These are phyloP conservation scores for Drosophila ficusphila DNA, from an alignment of 1,140 invertebrate species.

Conservation along the genomic window DNA sequence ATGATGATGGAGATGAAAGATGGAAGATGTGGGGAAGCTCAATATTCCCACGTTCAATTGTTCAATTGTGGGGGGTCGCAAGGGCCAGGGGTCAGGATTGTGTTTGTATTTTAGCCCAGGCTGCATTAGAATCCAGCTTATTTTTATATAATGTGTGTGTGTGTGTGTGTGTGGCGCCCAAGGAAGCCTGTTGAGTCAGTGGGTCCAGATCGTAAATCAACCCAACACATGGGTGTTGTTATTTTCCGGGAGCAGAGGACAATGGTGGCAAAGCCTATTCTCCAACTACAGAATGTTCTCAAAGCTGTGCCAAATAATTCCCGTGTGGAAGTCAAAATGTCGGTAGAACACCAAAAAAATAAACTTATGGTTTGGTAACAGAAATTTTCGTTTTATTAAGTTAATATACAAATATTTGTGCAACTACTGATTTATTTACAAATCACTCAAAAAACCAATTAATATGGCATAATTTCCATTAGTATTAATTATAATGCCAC, in stretches of 20 bases:
- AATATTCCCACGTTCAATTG: conserved; percentile 38
- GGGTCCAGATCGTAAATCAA: conserved; percentile 26
- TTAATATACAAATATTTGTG: too few species aligned
- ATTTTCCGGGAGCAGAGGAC: background rate
- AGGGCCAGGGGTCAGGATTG: conserved; percentile 18
- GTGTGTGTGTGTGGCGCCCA: background rate
- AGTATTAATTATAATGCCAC: background rate
- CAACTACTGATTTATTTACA: background rate
- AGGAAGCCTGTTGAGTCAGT: conserved; percentile 28
- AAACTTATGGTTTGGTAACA: too few species aligned
- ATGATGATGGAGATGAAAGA: conserved; percentile 5
- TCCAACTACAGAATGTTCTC: background rate
- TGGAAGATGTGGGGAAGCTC: conserved; percentile 12
- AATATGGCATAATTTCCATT: background rate
- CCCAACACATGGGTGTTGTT: conserved; percentile 9
- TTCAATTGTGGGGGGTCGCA: background rate
- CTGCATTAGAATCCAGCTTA: conserved; percentile 10
- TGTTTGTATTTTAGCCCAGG: conserved; percentile 3
- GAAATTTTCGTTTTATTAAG: too few species aligned
- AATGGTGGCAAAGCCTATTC: conserved; percentile 14
- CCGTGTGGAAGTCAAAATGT: background rate
- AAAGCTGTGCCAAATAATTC: background rate
- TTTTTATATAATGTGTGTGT: background rate
- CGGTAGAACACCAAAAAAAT: too few species aligned
- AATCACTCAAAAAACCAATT: background rate